Conservation (phyloP, 2,888 invertebrate species). For the Leptopilina myrica region DNA sequence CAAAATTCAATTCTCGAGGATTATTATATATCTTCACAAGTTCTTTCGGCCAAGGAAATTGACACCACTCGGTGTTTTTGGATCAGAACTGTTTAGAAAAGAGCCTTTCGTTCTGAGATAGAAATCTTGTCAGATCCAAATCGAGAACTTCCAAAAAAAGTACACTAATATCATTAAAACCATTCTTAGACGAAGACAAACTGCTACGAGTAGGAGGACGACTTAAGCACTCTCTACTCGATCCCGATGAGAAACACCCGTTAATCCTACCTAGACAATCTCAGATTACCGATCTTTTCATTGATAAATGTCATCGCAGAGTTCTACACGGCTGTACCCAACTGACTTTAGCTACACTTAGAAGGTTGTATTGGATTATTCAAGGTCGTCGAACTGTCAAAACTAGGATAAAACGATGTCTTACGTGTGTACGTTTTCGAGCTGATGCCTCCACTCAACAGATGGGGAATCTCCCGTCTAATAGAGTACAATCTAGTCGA, state of each 20-base stretch:
- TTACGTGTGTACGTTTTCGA: not conserved
- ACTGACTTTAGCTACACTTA: slow-evolving; percentile 3
- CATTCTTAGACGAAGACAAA: not conserved
- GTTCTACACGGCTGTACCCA: not conserved
- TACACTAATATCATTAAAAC: not conserved
- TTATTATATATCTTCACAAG: too few relatives aligned
- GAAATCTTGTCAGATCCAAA: too few relatives aligned
- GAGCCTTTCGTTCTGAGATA: too few relatives aligned
- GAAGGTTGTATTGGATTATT: not conserved
- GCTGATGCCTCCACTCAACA: not conserved
- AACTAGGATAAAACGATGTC: not conserved
- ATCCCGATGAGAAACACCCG: not conserved
- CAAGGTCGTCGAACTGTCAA: slow-evolving; percentile 15
- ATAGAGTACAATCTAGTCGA: not conserved
- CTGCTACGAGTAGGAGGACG: not conserved
- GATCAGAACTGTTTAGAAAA: too few relatives aligned
- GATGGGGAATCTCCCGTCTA: not conserved
- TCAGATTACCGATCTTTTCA: not conserved
- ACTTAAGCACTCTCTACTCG: not conserved
- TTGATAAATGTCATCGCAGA: not conserved
- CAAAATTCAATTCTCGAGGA: not conserved
- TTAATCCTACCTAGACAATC: not conserved
- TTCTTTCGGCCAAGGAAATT: too few relatives aligned
- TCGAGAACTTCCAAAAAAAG: too few relatives aligned
- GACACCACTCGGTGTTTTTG: not conserved